A percentile compares a stretch with the other conserved stretches of the same genome.
Conservation (phyloP, 1,140 invertebrate genomes). For the Mycetomoellerius zeteki region DNA sequence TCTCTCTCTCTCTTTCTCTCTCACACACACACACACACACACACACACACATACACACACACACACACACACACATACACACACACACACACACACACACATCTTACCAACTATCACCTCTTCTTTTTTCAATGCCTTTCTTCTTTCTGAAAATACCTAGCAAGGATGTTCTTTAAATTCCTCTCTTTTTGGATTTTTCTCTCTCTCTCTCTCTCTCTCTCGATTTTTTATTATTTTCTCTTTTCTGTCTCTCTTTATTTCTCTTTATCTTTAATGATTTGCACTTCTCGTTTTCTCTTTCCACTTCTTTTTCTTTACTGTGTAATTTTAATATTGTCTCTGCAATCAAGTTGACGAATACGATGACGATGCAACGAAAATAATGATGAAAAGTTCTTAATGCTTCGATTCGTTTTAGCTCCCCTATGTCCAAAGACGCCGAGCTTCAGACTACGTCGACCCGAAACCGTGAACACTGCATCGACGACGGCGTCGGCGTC, state of each 20-base stretch:
- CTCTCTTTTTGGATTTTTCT: not conserved
- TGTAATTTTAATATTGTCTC: slow-evolving; percentile 14
- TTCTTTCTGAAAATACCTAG: not conserved
- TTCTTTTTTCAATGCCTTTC: not conserved
- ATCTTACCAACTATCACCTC: slow-evolving; percentile 20
- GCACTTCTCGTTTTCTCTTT: not conserved
- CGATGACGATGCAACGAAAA: not conserved
- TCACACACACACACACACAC: not conserved
- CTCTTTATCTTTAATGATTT: slow-evolving; percentile 33
- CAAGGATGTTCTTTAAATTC: not conserved
- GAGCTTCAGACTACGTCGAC: slow-evolving; percentile 83
- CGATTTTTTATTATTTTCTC: not conserved
- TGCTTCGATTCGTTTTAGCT: slow-evolving; percentile 61
- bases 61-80: not conserved
- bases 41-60: not conserved
- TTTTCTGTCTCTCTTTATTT: slow-evolving; percentile 55
- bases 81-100: too few species aligned
- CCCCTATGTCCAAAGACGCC: slow-evolving; percentile 78
- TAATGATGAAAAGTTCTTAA: slow-evolving; percentile 36
- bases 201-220: slow-evolving; percentile 32
- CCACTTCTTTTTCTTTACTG: not conserved
- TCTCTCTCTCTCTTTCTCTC: not conserved
- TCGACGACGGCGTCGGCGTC: slow-evolving; percentile 67
- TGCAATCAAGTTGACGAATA: not conserved
- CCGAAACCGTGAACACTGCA: slow-evolving; percentile 75